phyloP scores from a whole-genome alignment of 2,113 vertebrate genomes.

The Corvus cornix region DNA sequence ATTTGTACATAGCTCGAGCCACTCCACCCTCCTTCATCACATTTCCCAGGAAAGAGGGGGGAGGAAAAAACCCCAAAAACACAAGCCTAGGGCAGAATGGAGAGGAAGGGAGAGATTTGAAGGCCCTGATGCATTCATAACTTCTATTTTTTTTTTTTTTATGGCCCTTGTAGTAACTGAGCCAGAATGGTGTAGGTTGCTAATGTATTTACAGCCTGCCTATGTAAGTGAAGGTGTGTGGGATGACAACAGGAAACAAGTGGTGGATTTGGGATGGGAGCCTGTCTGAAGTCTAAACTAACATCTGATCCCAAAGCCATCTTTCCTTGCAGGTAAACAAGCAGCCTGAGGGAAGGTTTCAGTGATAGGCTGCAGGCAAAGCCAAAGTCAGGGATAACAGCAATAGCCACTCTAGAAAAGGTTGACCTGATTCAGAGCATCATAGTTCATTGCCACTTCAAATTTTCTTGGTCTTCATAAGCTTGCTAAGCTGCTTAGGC shows the following conservation, averaged over 20 bases:
- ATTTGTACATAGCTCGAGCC: conserved; percentile 68
- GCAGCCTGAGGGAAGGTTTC: background rate
- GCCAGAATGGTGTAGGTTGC: background rate
- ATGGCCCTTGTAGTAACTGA: background rate
- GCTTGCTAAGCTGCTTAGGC: background rate
- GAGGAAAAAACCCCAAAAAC: background rate
- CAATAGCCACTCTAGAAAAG: background rate
- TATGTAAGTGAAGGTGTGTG: background rate
- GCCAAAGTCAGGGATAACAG: background rate
- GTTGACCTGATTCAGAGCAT: background rate
- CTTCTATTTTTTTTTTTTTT: background rate
- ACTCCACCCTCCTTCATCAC: conserved; percentile 72
- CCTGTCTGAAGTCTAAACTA: background rate
- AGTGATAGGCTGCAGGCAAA: background rate
- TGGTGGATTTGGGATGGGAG: background rate
- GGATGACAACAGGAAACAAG: background rate
- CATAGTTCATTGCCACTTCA: background rate
- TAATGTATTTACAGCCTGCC: background rate
- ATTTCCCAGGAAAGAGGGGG: conserved; percentile 15
- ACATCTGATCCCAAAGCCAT: background rate
- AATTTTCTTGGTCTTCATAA: background rate
- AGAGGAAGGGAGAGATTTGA: conserved; percentile 33
- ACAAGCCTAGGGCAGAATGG: conserved; percentile 20
- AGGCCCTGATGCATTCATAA: background rate
- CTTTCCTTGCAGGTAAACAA: background rate